phyloP scores from a whole-genome alignment of 2,888 invertebrate genomes.

The Amphiduros pacificus region DNA sequence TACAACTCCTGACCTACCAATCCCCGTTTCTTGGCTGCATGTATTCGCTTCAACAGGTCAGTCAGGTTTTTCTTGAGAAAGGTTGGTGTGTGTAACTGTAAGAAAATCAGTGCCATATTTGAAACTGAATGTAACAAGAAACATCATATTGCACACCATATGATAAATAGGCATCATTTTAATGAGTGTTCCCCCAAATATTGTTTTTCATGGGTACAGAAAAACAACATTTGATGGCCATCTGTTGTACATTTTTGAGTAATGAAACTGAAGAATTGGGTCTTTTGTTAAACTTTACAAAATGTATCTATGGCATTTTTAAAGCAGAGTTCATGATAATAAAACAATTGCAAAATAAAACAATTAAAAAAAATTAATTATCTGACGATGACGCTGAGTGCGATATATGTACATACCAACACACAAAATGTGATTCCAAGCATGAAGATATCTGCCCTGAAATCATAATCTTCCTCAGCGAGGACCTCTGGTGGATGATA shows the following conservation, averaged over 20 bases:
- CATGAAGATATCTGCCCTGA: constrained; percentile 34
- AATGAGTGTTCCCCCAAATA: too few relatives aligned
- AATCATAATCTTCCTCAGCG: constrained; percentile 30
- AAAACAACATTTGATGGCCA: too few relatives aligned
- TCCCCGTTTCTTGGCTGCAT: constrained; percentile 24
- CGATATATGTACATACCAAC: constrained; percentile 21
- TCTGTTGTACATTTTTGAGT: too few relatives aligned
- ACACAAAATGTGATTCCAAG: constrained; percentile 33
- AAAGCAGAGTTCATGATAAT: too few relatives aligned
- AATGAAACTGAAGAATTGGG: too few relatives aligned
- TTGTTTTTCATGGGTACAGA: too few relatives aligned
- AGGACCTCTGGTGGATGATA: constrained; percentile 35
- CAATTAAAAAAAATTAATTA: too few relatives aligned
- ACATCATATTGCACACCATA: neutral
- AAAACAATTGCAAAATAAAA: too few relatives aligned
- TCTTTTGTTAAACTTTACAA: too few relatives aligned
- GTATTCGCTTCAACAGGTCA: constrained; percentile 21
- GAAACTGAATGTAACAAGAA: neutral
- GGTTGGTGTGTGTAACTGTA: constrained; percentile 22
- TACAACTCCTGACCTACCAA: constrained; percentile 23
- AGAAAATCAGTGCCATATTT: neutral
- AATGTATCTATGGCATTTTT: too few relatives aligned
- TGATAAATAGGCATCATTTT: too few relatives aligned
- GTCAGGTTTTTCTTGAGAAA: constrained; percentile 19
- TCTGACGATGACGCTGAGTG: too few relatives aligned